phyloP scores from a whole-genome alignment of 2,888 invertebrate species.

The Watsonalla cultraria region DNA sequence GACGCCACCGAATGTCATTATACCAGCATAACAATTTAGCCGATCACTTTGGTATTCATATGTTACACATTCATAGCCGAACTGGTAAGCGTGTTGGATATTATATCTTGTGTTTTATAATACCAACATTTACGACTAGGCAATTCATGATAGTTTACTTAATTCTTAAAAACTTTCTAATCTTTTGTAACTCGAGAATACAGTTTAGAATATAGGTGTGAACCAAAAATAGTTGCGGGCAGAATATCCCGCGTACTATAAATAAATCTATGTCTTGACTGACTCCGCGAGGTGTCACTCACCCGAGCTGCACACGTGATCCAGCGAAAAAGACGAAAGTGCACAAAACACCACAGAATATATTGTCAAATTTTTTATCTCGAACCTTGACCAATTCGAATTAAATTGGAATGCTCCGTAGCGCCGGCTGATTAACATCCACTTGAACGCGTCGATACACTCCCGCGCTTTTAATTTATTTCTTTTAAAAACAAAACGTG shows the following conservation, averaged over 20 bases:
- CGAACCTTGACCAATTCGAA: conserved; percentile 58
- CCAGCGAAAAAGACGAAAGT: conserved; percentile 33
- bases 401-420: conserved; percentile 43
- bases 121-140: conserved; percentile 3
- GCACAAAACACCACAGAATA: conserved; percentile 48
- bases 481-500: conserved; percentile 24
- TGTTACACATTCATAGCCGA: conserved; percentile 3
- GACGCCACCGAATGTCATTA: neutral
- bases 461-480: conserved; percentile 37
- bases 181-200: conserved; percentile 62
- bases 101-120: conserved; percentile 1
- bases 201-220: conserved; percentile 54
- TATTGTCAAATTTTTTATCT: conserved; percentile 16
- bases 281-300: conserved; percentile 58
- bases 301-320: conserved; percentile 51
- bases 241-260: conserved; percentile 64
- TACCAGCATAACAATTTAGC: neutral
- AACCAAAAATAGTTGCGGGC: conserved; percentile 66
- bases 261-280: conserved; percentile 58
- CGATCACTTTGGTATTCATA: neutral
- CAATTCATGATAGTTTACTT: neutral
- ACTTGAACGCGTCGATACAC: conserved; percentile 46
- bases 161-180: conserved; percentile 25
- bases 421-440: conserved; percentile 53
- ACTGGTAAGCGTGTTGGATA: conserved; percentile 2